phyloP scores from a whole-genome alignment of 1,140 invertebrate species.

The Triops cancriformis region DNA sequence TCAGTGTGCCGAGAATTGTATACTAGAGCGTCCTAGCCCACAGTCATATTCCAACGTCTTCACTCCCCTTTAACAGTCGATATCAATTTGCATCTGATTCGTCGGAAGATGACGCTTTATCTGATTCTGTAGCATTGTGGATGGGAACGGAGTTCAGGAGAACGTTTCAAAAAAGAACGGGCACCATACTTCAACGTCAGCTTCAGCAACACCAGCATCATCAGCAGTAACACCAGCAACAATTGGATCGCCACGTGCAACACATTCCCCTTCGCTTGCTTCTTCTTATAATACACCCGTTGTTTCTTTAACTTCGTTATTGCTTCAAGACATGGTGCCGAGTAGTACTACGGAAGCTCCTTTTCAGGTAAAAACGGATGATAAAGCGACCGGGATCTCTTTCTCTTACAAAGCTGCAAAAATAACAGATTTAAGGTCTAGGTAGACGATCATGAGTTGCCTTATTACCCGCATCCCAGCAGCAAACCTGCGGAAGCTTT shows the following conservation, averaged over 20 bases:
- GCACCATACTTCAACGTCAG: not conserved
- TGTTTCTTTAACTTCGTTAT: not conserved
- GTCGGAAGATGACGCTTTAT: not conserved
- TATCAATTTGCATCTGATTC: not conserved
- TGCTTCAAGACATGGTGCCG: not conserved
- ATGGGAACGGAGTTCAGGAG: not conserved
- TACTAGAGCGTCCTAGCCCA: too few species aligned
- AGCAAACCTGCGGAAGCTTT: constrained; percentile 7
- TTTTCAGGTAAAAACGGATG: not conserved
- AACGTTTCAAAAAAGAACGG: not conserved
- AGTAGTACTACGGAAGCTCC: not conserved
- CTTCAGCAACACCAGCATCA: not conserved
- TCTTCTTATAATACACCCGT: not conserved
- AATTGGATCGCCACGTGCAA: not conserved
- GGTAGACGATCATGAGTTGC: constrained; percentile 2
- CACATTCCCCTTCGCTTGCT: not conserved
- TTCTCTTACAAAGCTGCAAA: not conserved
- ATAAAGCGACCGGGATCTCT: not conserved
- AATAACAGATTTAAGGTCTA: constrained; percentile 6
- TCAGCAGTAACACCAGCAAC: not conserved
- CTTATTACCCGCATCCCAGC: not conserved
- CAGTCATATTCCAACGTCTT: not conserved
- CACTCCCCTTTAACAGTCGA: not conserved
- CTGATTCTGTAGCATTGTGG: not conserved
- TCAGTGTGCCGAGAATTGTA: too few species aligned